Percentiles rank a stretch among this genome's conserved stretches.
Conservation (phyloP, 92 coral and sea anemone genomes). For the Palythoa heliodiscus region DNA sequence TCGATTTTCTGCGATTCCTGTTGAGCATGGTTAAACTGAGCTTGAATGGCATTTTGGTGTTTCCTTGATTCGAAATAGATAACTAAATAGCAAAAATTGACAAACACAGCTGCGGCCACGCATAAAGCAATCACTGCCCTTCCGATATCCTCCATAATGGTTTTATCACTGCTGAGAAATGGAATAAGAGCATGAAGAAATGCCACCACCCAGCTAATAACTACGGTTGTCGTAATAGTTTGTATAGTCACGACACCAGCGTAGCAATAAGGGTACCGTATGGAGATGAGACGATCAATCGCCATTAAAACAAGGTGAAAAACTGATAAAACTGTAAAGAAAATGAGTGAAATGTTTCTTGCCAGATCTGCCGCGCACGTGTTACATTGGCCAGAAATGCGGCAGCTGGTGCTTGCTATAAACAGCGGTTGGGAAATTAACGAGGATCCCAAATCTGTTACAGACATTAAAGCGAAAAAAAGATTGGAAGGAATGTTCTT, state of each 20-base stretch:
- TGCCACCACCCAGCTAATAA: not conserved
- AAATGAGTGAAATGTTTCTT: slow-evolving; percentile 6
- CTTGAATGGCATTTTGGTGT: slow-evolving; percentile 6
- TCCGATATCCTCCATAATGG: not conserved
- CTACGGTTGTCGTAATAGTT: not conserved
- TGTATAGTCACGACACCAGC: not conserved
- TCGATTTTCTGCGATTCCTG: not conserved
- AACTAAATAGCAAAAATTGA: not conserved
- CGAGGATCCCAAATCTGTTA: slow-evolving; percentile 18
- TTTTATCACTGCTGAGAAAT: not conserved
- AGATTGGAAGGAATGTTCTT: slow-evolving; percentile 14
- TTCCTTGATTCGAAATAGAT: slow-evolving; percentile 13
- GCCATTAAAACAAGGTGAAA: slow-evolving; percentile 2
- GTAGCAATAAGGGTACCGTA: slow-evolving; percentile 3
- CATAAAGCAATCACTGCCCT: not conserved
- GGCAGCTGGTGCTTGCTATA: slow-evolving; percentile 21
- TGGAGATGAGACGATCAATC: slow-evolving; percentile 7
- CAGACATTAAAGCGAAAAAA: slow-evolving; percentile 10
- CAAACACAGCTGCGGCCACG: not conserved
- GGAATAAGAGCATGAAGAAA: not conserved
- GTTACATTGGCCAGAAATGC: slow-evolving; percentile 8
- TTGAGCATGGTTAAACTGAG: not conserved
- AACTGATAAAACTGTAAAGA: slow-evolving; percentile 1
- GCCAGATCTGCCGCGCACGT: not conserved
- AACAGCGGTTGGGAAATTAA: not conserved